These are phyloP conservation scores for Melanerpes aurifrons DNA, from an alignment of 2,113 vertebrate species.

Conservation along the genomic window DNA sequence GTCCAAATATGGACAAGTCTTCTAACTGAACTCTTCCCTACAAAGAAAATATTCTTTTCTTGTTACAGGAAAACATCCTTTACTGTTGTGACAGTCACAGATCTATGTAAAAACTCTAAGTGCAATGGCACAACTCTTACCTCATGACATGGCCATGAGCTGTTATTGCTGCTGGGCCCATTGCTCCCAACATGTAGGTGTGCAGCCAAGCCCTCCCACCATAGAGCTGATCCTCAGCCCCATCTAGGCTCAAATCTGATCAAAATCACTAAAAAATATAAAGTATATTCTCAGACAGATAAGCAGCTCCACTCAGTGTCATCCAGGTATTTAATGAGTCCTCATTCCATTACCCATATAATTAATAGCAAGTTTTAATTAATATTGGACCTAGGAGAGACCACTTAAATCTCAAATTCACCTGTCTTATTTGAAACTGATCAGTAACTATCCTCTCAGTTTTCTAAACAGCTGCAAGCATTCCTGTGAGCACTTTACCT, in stretches of 20 bases:
- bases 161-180: background rate
- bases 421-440: background rate
- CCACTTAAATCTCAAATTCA: background rate
- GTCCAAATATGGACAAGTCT: background rate
- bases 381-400: background rate
- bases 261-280: background rate
- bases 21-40: background rate
- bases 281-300: background rate
- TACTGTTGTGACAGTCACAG: background rate
- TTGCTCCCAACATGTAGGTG: rapidly evolving
- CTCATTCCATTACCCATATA: background rate
- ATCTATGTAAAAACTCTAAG: background rate
- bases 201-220: background rate
- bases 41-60: background rate
- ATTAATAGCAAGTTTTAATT: background rate
- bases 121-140: background rate
- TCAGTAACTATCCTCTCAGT: background rate
- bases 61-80: background rate
- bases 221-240: background rate
- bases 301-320: background rate
- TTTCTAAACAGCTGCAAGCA: background rate
- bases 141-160: background rate
- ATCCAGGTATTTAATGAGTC: background rate
- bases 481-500: background rate
- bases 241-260: background rate